These are phyloP conservation scores for Bombylius major DNA, from an alignment of 2,888 invertebrate species.

Conservation along the genomic window DNA sequence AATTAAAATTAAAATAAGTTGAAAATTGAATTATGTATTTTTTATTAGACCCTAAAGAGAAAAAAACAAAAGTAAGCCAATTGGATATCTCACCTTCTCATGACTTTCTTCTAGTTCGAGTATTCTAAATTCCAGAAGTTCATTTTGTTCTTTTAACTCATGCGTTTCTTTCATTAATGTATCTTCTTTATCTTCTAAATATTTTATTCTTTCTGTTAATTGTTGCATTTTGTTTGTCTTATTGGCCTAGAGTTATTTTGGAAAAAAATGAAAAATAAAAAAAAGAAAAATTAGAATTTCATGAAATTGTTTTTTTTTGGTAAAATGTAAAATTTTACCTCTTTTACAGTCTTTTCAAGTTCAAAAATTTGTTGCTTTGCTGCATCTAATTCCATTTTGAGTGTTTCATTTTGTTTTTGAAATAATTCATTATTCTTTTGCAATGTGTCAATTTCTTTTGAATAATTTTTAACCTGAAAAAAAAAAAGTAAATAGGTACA, in stretches of 20 bases:
- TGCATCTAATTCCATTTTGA: constrained; percentile 37
- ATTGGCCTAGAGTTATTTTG: constrained; percentile 21
- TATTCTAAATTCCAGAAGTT: constrained; percentile 65
- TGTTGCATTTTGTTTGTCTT: constrained; percentile 28
- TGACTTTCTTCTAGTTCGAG: constrained; percentile 59
- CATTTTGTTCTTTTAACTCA: constrained; percentile 66
- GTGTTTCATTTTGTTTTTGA: constrained; percentile 35
- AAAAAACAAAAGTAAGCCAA: no score
- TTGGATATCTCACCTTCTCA: constrained; percentile 34
- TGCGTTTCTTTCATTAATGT: constrained; percentile 52
- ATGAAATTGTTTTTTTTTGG: background rate
- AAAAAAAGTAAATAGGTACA: background rate
- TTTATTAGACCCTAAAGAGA: no score
- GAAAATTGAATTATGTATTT: no score
- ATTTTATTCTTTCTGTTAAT: constrained; percentile 34
- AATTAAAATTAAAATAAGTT: no score
- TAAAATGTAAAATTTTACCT: constrained; percentile 24
- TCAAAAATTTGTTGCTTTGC: constrained; percentile 40
- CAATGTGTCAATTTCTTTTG: constrained; percentile 31
- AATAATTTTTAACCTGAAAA: constrained; percentile 24
- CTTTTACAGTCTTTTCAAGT: constrained; percentile 37
- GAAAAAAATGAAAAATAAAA: background rate
- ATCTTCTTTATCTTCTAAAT: constrained; percentile 41
- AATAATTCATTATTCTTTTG: constrained; percentile 33
- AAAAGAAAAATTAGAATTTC: background rate